A percentile compares a stretch with the other conserved stretches of the same genome.
phyloP scores from a whole-genome alignment of 2,113 vertebrate genomes.

The Gadus chalcogrammus region DNA sequence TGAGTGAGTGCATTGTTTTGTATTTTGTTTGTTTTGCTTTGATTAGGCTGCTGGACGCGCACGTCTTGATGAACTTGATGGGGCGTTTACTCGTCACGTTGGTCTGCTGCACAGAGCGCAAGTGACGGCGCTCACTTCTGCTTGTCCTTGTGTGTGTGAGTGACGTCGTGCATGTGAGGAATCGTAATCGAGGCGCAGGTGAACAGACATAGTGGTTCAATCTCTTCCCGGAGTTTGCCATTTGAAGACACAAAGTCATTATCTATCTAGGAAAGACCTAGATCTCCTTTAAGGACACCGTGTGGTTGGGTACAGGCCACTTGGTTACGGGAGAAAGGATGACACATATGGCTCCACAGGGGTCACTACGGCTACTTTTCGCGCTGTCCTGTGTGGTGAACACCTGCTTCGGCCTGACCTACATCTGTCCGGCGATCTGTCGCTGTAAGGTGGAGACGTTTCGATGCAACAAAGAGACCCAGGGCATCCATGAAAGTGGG shows the following conservation, averaged over 20 bases:
- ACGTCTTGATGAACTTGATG: no score
- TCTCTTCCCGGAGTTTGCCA: neutral
- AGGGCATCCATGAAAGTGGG: constrained; percentile 41
- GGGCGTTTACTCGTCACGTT: no score
- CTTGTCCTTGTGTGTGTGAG: neutral
- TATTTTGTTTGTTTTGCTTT: no score
- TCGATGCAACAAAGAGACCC: constrained; percentile 64
- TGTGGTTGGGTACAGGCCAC: neutral
- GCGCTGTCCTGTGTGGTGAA: constrained; percentile 46
- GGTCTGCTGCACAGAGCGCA: no score
- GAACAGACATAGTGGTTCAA: neutral
- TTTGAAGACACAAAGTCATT: no score
- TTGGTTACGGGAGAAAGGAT: constrained; percentile 22
- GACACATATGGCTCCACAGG: constrained; percentile 45
- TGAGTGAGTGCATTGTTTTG: no score
- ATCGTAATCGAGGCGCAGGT: neutral
- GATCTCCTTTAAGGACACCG: no score
- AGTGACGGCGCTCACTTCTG: no score
- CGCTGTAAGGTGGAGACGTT: constrained; percentile 56
- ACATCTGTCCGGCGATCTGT: constrained; percentile 66
- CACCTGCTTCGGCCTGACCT: constrained; percentile 41
- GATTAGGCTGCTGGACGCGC: no score
- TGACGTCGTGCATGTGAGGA: constrained; percentile 8
- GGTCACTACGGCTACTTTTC: constrained; percentile 44
- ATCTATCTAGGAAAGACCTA: no score